phyloP scores from a whole-genome alignment of 1,140 invertebrate genomes.

The Conus betulinus region DNA sequence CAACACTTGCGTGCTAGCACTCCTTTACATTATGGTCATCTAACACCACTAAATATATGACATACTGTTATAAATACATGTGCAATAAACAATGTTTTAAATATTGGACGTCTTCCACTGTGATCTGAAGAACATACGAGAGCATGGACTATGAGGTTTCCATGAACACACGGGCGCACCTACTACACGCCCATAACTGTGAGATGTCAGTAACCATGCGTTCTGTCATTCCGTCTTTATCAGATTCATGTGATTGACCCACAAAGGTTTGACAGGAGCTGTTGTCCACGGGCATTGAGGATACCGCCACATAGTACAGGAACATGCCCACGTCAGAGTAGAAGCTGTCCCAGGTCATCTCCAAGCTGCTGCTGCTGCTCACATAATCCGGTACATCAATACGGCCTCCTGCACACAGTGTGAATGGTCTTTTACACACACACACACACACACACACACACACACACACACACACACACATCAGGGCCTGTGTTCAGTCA shows the following conservation, averaged over 20 bases:
- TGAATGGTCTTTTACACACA: no score
- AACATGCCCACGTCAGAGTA: conserved; percentile 56
- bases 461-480: background rate
- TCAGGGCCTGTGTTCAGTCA: background rate
- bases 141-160: background rate
- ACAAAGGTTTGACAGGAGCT: conserved; percentile 55
- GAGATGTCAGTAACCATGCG: background rate
- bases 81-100: no score
- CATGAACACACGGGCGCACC: background rate
- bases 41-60: no score
- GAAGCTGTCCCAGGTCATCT: conserved; percentile 55
- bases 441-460: background rate
- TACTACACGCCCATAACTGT: background rate
- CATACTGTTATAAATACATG: no score
- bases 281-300: conserved; percentile 43
- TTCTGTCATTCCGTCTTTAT: background rate
- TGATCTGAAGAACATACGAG: no score
- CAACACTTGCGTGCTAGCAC: no score
- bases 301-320: conserved; percentile 59
- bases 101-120: no score
- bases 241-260: conserved; percentile 32
- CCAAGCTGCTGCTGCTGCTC: conserved; percentile 34
- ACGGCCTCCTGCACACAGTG: conserved; percentile 46
- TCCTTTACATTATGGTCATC: no score
- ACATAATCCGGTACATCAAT: conserved; percentile 46